A percentile compares a stretch with the other conserved stretches of the same genome.
phyloP scores from a whole-genome alignment of 2,113 vertebrate genomes.

The Paramisgurnus dabryanus region DNA sequence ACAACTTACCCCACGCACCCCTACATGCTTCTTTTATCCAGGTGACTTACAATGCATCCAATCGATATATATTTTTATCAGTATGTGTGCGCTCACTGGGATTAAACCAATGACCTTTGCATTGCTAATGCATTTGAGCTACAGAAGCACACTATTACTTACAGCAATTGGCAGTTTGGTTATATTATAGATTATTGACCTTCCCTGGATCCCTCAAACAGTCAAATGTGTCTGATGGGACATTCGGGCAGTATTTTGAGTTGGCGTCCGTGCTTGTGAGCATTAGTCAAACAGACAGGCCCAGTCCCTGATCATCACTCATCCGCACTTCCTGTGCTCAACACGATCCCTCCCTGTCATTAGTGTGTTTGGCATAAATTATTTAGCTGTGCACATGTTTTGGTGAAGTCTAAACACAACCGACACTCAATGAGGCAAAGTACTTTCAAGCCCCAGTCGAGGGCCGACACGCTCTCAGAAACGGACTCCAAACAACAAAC shows the following conservation, averaged over 20 bases:
- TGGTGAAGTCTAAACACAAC: constrained; percentile 74
- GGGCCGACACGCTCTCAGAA: constrained; percentile 67
- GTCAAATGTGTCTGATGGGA: background rate
- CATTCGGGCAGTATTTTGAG: constrained; percentile 36
- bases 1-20: no score
- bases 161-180: background rate
- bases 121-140: no score
- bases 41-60: no score
- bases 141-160: background rate
- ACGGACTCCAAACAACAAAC: constrained; percentile 75
- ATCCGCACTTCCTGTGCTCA: constrained; percentile 68
- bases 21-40: no score
- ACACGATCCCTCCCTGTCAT: constrained; percentile 79
- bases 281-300: constrained; percentile 45
- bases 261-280: constrained; percentile 46
- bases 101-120: no score
- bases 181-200: background rate
- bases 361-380: constrained; percentile 76
- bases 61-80: no score
- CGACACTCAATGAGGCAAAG: constrained; percentile 73
- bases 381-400: constrained; percentile 78
- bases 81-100: no score
- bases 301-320: constrained; percentile 72
- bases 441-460: constrained; percentile 71
- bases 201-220: no score